phyloP scores from a whole-genome alignment of 2,113 vertebrate species.

The Aspidoscelis tigris region DNA sequence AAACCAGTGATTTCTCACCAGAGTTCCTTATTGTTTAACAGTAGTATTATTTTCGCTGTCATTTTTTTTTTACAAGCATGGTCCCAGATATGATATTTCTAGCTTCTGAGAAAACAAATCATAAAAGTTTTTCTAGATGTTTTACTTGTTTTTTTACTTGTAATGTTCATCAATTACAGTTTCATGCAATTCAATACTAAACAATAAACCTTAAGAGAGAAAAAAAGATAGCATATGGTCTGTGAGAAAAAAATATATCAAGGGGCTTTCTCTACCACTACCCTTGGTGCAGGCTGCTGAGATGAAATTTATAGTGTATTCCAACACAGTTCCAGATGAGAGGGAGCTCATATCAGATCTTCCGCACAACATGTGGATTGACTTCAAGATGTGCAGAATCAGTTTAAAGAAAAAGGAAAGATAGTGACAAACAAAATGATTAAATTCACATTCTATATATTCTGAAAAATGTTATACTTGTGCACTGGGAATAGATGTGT shows the following conservation, averaged over 20 bases:
- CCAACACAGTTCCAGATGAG: neutral
- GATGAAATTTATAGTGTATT: neutral
- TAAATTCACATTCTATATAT: neutral
- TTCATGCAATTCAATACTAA: no score
- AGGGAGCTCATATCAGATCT: neutral
- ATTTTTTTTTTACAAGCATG: constrained; percentile 50
- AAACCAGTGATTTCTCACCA: constrained; percentile 36
- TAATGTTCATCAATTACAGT: no score
- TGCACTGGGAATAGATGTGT: neutral
- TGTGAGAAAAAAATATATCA: neutral
- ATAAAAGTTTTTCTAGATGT: constrained; percentile 52
- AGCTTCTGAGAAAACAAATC: constrained; percentile 54
- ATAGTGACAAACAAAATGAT: neutral
- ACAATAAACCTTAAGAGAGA: neutral
- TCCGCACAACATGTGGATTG: neutral
- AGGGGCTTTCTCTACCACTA: no score
- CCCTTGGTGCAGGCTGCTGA: neutral
- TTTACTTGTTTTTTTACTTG: neutral
- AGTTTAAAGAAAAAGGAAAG: neutral
- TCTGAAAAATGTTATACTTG: neutral
- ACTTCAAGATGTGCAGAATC: neutral
- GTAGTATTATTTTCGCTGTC: constrained; percentile 65
- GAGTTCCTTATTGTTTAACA: constrained; percentile 62
- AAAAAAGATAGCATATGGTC: no score
- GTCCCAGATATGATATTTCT: constrained; percentile 38